phyloP scores from a whole-genome alignment of 2,888 invertebrate species.

The Brachypterus glaber region DNA sequence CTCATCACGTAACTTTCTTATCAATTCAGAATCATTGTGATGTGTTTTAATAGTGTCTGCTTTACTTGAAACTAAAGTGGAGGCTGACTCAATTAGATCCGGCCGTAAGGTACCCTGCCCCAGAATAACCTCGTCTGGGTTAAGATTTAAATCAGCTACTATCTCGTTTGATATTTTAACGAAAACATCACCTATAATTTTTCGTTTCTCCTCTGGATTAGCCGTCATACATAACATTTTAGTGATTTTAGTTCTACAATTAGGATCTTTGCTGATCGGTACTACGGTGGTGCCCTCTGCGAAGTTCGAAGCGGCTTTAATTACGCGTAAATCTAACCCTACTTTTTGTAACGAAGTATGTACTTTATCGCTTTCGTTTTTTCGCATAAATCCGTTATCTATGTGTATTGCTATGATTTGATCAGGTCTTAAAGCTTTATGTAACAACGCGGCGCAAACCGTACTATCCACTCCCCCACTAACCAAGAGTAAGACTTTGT shows the following conservation, averaged over 20 bases:
- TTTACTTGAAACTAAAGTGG: constrained; percentile 64
- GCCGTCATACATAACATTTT: constrained; percentile 75
- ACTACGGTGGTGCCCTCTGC: constrained; percentile 76
- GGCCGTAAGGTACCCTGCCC: constrained; percentile 95
- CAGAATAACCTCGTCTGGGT: constrained; percentile 83
- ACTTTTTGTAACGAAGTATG: constrained; percentile 45
- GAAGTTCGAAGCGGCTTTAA: constrained; percentile 63
- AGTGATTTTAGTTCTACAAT: constrained; percentile 55
- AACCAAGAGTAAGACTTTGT: constrained; percentile 80
- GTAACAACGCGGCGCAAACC: constrained; percentile 94
- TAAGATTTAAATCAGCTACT: constrained; percentile 76
- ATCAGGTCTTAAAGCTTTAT: constrained; percentile 78
- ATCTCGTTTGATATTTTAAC: constrained; percentile 88
- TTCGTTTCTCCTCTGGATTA: constrained; percentile 96
- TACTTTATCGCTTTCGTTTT: constrained; percentile 68
- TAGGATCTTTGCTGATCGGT: constrained; percentile 34
- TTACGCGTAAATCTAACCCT: constrained; percentile 47
- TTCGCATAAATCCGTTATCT: constrained; percentile 98
- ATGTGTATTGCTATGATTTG: constrained; percentile 96
- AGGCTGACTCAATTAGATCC: constrained; percentile 97
- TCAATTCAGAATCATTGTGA: constrained; percentile 96
- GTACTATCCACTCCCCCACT: constrained; percentile 99
- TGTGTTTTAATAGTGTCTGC: constrained; percentile 98
- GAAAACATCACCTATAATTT: constrained; percentile 98
- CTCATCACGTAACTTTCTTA: constrained; percentile 59